Conservation (phyloP, 2,113 vertebrate genomes). For the Acinonyx jubatus region DNA sequence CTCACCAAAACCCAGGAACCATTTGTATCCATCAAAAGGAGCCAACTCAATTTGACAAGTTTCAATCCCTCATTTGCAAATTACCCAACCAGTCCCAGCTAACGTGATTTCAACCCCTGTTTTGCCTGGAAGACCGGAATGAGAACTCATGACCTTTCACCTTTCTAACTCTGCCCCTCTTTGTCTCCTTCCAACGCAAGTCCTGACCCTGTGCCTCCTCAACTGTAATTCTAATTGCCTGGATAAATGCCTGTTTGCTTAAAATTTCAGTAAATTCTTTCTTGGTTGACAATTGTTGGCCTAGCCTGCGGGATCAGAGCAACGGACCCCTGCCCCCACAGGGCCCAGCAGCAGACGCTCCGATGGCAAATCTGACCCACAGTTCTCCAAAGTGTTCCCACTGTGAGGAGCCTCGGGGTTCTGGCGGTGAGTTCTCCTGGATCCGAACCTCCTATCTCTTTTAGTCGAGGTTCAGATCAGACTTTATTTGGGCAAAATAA, state of each 20-base stretch:
- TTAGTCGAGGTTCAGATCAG: not conserved
- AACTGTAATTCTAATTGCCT: not conserved
- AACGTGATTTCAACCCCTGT: not conserved
- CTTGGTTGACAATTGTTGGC: not conserved
- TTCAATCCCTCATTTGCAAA: not conserved
- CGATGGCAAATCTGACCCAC: not conserved
- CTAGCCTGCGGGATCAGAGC: not conserved
- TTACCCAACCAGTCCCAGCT: not conserved
- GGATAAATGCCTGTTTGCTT: not conserved
- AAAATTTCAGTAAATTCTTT: not conserved
- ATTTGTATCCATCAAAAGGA: not conserved
- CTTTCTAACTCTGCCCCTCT: not conserved
- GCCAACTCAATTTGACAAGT: not conserved
- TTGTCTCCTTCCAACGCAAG: not conserved
- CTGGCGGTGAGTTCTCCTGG: not conserved
- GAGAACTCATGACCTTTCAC: not conserved
- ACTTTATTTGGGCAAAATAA: not conserved
- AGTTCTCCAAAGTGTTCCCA: not conserved
- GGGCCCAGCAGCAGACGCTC: accelerated
- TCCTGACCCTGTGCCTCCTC: not conserved
- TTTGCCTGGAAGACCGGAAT: not conserved
- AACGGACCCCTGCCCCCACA: not conserved
- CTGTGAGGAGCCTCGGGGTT: not conserved
- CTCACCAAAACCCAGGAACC: not conserved
- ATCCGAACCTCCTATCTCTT: not conserved